Percentiles rank a stretch among this genome's conserved stretches.
These are phyloP conservation scores for Amphimallon solstitiale DNA, from an alignment of 2,888 invertebrate species.

Conservation along the genomic window DNA sequence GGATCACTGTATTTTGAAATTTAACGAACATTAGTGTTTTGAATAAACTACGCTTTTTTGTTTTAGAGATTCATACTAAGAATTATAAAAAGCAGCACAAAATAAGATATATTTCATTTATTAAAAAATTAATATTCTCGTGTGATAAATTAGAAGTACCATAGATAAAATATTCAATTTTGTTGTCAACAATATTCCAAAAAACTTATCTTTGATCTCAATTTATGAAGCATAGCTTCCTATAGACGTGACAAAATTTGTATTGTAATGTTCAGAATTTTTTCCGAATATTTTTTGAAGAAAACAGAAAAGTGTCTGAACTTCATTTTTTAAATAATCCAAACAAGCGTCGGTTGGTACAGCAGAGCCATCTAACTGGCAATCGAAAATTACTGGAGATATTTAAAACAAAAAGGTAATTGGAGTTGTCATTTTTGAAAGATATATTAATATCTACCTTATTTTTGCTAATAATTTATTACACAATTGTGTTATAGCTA, in stretches of 20 bases:
- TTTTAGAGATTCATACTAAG: background rate
- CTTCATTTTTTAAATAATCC: no score
- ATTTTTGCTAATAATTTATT: background rate
- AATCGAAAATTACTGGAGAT: background rate
- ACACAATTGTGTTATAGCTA: background rate
- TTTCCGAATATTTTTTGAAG: background rate
- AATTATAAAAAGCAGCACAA: background rate
- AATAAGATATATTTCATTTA: no score
- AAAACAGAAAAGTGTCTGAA: background rate
- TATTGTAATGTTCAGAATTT: no score
- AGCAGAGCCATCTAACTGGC: constrained; percentile 12
- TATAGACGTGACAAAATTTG: no score
- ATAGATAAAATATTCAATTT: no score
- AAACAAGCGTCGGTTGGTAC: background rate
- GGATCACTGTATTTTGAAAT: constrained; percentile 28
- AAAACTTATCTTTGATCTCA: no score
- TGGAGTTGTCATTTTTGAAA: no score
- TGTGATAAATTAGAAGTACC: background rate
- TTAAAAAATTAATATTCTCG: background rate
- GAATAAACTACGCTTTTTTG: background rate
- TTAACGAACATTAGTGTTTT: background rate
- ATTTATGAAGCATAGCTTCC: no score
- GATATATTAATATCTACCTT: no score
- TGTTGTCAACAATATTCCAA: no score
- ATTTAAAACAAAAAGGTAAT: constrained; percentile 21